Conservation (phyloP, 2,797 vertebrate species). For the Lepus townsendii region DNA sequence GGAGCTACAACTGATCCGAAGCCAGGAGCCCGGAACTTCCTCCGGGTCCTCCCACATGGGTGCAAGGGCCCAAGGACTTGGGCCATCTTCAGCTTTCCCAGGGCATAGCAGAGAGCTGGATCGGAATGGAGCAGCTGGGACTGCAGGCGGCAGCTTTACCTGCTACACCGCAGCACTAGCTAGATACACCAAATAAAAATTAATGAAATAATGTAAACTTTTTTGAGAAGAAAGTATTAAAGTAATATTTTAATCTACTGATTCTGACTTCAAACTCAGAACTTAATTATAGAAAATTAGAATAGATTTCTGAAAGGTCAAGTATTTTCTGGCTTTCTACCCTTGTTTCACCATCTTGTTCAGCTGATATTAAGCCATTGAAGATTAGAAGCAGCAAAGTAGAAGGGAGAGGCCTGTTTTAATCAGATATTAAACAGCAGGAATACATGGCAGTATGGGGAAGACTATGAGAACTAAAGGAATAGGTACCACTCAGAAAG, state of each 20-base stretch:
- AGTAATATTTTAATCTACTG: neutral
- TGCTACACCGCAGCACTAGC: too few species aligned
- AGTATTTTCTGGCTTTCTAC: neutral
- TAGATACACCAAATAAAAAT: too few species aligned
- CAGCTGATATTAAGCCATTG: neutral
- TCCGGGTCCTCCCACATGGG: too few species aligned
- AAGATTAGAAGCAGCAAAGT: neutral
- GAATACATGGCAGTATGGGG: neutral
- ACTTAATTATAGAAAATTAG: neutral
- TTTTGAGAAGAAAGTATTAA: neutral
- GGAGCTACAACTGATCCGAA: too few species aligned
- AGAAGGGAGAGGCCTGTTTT: neutral
- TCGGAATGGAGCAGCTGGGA: too few species aligned
- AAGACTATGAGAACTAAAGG: constrained; percentile 3
- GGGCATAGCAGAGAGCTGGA: too few species aligned
- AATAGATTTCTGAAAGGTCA: neutral
- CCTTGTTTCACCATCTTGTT: neutral
- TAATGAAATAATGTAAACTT: too few species aligned
- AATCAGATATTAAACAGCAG: neutral
- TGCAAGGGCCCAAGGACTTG: too few species aligned
- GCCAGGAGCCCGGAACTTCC: too few species aligned
- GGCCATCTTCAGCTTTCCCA: too few species aligned
- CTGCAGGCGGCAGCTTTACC: too few species aligned
- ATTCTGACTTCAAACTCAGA: neutral
- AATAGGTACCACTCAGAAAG: neutral